Conservation (phyloP, 2,797 vertebrate genomes). For the Falco rusticolus region DNA sequence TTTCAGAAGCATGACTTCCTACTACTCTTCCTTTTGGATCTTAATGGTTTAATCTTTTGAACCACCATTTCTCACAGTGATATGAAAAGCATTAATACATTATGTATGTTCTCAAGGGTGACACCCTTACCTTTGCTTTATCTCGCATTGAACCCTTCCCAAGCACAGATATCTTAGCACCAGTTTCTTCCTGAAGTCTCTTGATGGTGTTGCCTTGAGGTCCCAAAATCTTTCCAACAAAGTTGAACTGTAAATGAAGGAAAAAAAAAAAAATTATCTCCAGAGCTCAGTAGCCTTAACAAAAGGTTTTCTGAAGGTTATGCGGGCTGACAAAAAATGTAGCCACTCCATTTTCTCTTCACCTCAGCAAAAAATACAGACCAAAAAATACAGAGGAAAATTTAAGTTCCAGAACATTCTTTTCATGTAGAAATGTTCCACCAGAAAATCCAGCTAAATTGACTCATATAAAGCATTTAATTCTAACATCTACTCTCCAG, state of each 20-base stretch:
- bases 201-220: slow-evolving; percentile 99
- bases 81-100: fast-evolving
- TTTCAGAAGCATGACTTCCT: not conserved
- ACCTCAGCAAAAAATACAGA: not conserved
- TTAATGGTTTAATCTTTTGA: not conserved
- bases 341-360: not conserved
- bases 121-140: slow-evolving; percentile 90
- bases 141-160: slow-evolving; percentile 99
- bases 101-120: fast-evolving
- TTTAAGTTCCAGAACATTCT: not conserved
- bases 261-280: not conserved
- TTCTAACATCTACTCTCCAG: not conserved
- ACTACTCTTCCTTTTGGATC: not conserved
- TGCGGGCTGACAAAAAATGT: not conserved
- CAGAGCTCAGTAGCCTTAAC: not conserved
- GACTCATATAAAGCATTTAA: not conserved
- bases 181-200: slow-evolving; percentile 96
- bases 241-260: slow-evolving; percentile 87
- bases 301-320: not conserved
- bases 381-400: not conserved
- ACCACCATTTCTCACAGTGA: not conserved
- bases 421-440: not conserved
- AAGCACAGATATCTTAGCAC: slow-evolving; percentile 96
- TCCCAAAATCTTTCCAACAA: slow-evolving; percentile 97
- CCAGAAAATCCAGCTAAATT: not conserved